A percentile compares a stretch with the other conserved stretches of the same genome.
phyloP scores from a whole-genome alignment of 2,888 invertebrate species.

The Nowickia ferox region DNA sequence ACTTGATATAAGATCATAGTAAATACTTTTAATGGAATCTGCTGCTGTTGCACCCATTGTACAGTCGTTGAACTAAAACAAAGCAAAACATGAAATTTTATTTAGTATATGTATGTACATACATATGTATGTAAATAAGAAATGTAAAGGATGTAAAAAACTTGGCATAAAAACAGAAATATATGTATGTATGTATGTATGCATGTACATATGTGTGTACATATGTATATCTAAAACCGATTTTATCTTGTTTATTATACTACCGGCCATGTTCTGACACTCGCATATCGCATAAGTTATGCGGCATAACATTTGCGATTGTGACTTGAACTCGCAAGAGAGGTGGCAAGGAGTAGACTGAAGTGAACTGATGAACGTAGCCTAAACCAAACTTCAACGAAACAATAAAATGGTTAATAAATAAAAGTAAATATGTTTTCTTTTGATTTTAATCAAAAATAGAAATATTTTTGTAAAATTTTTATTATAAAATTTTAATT shows the following conservation, averaged over 20 bases:
- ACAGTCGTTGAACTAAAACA: conserved; percentile 38
- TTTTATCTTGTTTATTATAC: neutral
- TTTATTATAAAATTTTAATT: too few relatives aligned
- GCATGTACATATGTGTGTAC: neutral
- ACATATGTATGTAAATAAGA: neutral
- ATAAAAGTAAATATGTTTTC: too few relatives aligned
- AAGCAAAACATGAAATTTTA: neutral
- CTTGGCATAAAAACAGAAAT: neutral
- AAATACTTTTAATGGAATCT: conserved; percentile 64
- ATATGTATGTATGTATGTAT: neutral
- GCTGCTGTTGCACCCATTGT: conserved; percentile 38
- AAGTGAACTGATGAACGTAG: too few relatives aligned
- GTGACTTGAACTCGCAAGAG: too few relatives aligned
- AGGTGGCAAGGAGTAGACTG: too few relatives aligned
- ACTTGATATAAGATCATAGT: conserved; percentile 42
- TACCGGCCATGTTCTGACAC: too few relatives aligned
- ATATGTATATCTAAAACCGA: neutral
- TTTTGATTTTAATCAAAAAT: too few relatives aligned
- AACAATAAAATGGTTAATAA: too few relatives aligned
- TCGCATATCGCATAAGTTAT: too few relatives aligned
- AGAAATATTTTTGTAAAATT: too few relatives aligned
- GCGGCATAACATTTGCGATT: too few relatives aligned
- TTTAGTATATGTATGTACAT: neutral
- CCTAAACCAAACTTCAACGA: too few relatives aligned
- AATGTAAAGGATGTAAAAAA: neutral